Evolutionary conservation across 2,113 vertebrate species (phyloP).

Genomic region (Phrynocephalus versicolor): DNA sequence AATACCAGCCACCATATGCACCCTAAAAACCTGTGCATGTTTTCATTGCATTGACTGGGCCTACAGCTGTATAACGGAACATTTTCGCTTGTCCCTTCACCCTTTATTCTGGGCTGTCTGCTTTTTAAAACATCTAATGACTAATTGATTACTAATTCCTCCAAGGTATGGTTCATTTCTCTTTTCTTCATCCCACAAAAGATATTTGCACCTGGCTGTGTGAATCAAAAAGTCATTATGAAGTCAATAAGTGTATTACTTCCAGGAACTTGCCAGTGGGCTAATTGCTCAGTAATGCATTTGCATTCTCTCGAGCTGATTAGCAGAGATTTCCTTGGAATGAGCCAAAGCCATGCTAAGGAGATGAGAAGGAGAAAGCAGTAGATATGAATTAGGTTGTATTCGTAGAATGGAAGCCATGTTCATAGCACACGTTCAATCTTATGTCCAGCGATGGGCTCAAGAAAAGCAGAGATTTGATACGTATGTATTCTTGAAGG

Average conservation of each 20-base stretch:
- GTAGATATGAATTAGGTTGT: too few relatives aligned
- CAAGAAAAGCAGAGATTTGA: not conserved
- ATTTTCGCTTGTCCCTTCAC: constrained; percentile 47
- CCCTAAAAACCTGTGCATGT: not conserved
- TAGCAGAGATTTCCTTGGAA: not conserved
- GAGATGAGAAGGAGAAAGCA: not conserved
- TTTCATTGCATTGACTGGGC: constrained; percentile 47
- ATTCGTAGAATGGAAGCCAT: too few relatives aligned
- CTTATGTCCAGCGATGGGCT: not conserved
- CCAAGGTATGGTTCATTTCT: constrained; percentile 68
- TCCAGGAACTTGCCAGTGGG: constrained; percentile 6
- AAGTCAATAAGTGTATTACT: constrained; percentile 22
- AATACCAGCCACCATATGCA: too few relatives aligned
- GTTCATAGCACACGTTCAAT: not conserved
- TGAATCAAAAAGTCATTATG: constrained; percentile 44
- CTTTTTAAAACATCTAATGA: constrained; percentile 47
- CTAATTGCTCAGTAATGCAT: constrained; percentile 24
- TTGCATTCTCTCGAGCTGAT: constrained; percentile 15
- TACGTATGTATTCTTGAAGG: too few relatives aligned
- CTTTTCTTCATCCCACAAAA: constrained; percentile 36
- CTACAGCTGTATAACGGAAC: constrained; percentile 46
- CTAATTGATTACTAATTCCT: constrained; percentile 70
- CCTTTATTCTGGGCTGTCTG: constrained; percentile 49
- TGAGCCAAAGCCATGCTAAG: not conserved
- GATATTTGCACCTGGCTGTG: constrained; percentile 50